phyloP scores from a whole-genome alignment of 2,113 vertebrate species.

The Lepidothrix coronata region DNA sequence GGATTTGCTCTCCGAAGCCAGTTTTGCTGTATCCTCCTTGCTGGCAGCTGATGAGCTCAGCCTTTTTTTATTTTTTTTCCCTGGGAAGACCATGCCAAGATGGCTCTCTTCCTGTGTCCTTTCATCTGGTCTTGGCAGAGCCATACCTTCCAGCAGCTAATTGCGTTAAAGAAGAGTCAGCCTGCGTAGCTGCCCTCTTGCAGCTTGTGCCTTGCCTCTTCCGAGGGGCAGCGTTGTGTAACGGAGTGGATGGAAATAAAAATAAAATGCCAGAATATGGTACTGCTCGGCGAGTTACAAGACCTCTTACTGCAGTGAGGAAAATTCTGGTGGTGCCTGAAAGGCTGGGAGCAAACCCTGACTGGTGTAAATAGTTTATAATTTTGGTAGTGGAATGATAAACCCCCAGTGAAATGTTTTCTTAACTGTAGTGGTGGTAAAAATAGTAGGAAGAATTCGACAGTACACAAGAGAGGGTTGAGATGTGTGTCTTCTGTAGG shows the following conservation, averaged over 20 bases:
- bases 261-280: not conserved
- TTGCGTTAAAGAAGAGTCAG: not conserved
- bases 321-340: slow-evolving; percentile 20
- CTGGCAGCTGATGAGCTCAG: slow-evolving; percentile 39
- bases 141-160: slow-evolving; percentile 25
- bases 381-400: slow-evolving; percentile 58
- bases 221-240: not conserved
- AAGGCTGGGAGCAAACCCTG: slow-evolving; percentile 38
- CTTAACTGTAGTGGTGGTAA: slow-evolving; percentile 8
- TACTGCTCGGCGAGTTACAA: not conserved
- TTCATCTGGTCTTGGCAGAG: slow-evolving; percentile 40
- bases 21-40: not conserved
- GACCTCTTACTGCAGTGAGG: not conserved
- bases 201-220: not conserved
- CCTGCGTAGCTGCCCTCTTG: not conserved
- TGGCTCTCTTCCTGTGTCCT: slow-evolving; percentile 45
- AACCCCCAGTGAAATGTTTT: slow-evolving; percentile 54
- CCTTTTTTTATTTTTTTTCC: not conserved
- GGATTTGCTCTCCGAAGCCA: not conserved
- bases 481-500: slow-evolving; percentile 22
- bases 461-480: slow-evolving; percentile 25
- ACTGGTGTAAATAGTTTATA: slow-evolving; percentile 49
- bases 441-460: slow-evolving; percentile 36
- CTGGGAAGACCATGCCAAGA: slow-evolving; percentile 17
- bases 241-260: not conserved